Evolutionary conservation across 2,797 vertebrate genomes (phyloP), one percentile per base, ranked within the genome.

Genomic region (Galago senegalensis): DNA sequence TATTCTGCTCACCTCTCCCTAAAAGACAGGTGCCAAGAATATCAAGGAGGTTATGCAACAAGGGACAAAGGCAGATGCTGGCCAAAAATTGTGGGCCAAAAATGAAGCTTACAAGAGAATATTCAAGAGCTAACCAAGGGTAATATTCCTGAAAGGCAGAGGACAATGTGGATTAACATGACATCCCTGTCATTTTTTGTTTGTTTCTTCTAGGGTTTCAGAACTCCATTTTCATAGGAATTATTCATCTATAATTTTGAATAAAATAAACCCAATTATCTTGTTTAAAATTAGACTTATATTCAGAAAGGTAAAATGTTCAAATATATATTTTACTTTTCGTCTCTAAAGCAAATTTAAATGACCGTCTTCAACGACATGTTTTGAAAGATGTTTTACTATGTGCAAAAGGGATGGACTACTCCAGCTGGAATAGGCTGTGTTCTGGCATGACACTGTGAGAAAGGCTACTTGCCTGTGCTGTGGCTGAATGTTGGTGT

Each of bases 271-370:
- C n/a, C 29, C 63, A 37, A 61, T 84, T 34, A 65, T 70, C 88
- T 94, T 83, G 8, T 14, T 92, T 89, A 76, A 95, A 63, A 80
- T 79, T 85, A 95, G 87, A 88, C 67, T 60, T 27, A 72, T 21
- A 69, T 4, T 95, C 65, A 89, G 9, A 34, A 69, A 82, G 81
- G 65, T 81, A 46, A 86, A 93, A 70, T 70, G 31, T 69, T 86
- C 73, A 81, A 82, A 63, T 14, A 69, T 80, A 17, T 34, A 58
- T 92, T 84, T 93, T 82, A 63, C 37, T 67, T 84, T 67, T 12
- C 46, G 72, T 7, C 37, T 20, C 3, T 43, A 63, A 27, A 31
- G 37, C 27, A 87, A 37, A 60, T 86, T 93, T 93, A 84, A 85
- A 37, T 63, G 31, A 65, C 43, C 12, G 91, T 16, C 43, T 79